phyloP scores from a whole-genome alignment of 2,888 invertebrate genomes.

The Cantharis rustica region DNA sequence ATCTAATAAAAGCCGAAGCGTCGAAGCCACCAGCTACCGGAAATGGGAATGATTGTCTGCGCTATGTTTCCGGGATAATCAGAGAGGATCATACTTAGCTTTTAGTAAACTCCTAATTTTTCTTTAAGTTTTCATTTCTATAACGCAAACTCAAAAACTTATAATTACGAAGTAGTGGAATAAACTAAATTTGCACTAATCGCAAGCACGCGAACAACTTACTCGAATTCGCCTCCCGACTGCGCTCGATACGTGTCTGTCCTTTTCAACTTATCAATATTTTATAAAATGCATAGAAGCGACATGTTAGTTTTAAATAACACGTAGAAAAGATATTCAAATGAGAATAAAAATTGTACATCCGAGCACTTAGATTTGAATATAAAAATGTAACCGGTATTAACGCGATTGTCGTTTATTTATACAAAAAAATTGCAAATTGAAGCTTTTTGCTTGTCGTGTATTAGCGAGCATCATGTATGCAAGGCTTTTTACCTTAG shows the following conservation, averaged over 20 bases:
- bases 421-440: constrained; percentile 16
- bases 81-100: constrained; percentile 7
- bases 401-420: not conserved
- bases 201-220: not conserved
- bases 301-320: not conserved
- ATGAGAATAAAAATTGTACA: not conserved
- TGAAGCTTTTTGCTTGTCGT: constrained; percentile 26
- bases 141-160: not conserved
- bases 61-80: constrained; percentile 43
- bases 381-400: not conserved
- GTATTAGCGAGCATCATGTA: constrained; percentile 51
- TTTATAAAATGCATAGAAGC: not conserved
- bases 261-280: not conserved
- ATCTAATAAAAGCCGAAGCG: constrained; percentile 31
- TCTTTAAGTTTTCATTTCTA: not conserved
- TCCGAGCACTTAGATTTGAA: not conserved
- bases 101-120: not conserved
- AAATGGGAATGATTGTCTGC: constrained; percentile 44
- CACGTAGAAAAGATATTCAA: not conserved
- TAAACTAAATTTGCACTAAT: too few species aligned
- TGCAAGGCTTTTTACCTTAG: constrained; percentile 56
- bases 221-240: not conserved
- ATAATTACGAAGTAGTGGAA: not conserved
- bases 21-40: constrained; percentile 37
- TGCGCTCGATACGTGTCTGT: not conserved